Base-by-base conservation (phyloP, 2,888 invertebrate species). In the Cecidostiba fungosa region DNA sequence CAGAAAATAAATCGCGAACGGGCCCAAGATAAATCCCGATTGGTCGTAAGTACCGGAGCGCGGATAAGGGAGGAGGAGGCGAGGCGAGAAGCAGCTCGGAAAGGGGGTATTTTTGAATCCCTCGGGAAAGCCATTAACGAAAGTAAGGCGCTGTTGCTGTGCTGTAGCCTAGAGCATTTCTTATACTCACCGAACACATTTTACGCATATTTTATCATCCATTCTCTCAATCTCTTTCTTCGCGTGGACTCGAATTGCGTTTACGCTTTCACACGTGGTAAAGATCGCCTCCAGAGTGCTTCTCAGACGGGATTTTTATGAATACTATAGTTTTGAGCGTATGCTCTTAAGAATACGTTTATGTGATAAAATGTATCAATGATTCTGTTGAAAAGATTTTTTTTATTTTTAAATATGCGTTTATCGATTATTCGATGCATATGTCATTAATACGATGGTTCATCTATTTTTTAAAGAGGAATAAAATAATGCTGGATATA, bases 111-210 rank as follows among this genome's bases (percentile, higher is more conserved):
- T 89, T 88, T 89, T 85, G 89, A 89, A 85, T 89, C 90, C 89
- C 89, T 88, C 88, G 87, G 87, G 89, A 88, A 88, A 89, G 83
- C 89, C 89, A 89, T 91, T 90, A 90, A 89, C 88, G 87, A 86
- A 88, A 89, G 88, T 87, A 87, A 85, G 86, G 85, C 77, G 66
- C 23, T 47, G 54, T 14, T 5, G 50, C 50, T 39, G 39, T 36
- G 36, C 39, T 43, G 32, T 59, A 62, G 47, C 59, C 72, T 43
- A 19, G 19, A 23, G 32, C 66, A 36, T 74, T 74, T 76, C 87
- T 89, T 89, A 59, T n/a, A 87, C 88, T 88, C 88, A 76, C 83
- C 82, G 80, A 87, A 88, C 88, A 89, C 88, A 86, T 87, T 85
- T 88, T 88, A 89, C 89, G 83, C 80, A 89, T 90, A 90, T 89